Evolutionary conservation across 2,888 invertebrate species (phyloP), one percentile per base, ranked within the genome.

Genomic region (Miltochrista miniata): DNA sequence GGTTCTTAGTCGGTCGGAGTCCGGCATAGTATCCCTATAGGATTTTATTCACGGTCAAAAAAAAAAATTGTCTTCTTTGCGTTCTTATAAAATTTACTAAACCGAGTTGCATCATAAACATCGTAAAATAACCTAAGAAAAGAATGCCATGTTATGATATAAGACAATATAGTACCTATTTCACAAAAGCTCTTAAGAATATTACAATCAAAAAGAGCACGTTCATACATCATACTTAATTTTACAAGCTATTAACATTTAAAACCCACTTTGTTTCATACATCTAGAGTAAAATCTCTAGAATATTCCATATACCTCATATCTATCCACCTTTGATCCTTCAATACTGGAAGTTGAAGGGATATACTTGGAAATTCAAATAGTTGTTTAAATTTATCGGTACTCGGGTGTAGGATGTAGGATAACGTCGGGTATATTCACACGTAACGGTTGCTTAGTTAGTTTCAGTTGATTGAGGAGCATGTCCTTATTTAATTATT

Each of bases 331-430:
- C 31, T 31, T 31, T 31, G 31, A 31, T 31, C 31, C 31, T 31
- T 9, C 11, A 2, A 31, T 31, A 31, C 11, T 5, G 5, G 11
- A 31, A 31, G 31, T 11, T 8, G 35, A 30, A 47, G 39, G 47
- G 47, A 43, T 39, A 44, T 37, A 54, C 47, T 54, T 54, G 44
- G 47, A 54, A 54, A 44, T 54, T 54, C 54, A 49, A 44, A 49
- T 42, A 31, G 47, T 47, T 48, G 41, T 52, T 47, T 37, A 48
- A 48, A 52, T 51, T 47, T 47, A 51, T 47, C 39, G 47, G 29
- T 15, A 38, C 34, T 46, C 36, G 30, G 12, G 40, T 35, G 18
- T 40, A 24, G 42, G 36, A 33, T 35, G 18, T 40, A 24, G 42
- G 36, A 33, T 33, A 34, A 31, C 33, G 30, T 36, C 15, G 18